Percentiles rank a stretch among this genome's conserved stretches.
phyloP scores from a whole-genome alignment of 53 echinoderm and acorn worm species.

The Apostichopus leukothele region DNA sequence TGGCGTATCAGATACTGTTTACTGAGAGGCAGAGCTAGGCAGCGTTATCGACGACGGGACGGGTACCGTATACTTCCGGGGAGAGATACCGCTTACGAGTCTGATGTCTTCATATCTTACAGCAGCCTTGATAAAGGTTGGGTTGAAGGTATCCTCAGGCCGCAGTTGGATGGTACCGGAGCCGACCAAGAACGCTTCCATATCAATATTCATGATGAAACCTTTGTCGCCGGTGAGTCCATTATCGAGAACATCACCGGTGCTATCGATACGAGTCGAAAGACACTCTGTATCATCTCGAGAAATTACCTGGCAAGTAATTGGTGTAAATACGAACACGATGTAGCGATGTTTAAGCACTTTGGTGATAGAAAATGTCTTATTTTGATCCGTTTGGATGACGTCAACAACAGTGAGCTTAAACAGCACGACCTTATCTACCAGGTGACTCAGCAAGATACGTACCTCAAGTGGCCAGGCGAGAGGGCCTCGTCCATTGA shows the following conservation, averaged over 20 bases:
- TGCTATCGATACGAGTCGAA: conserved; percentile 68
- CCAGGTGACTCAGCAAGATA: conserved; percentile 69
- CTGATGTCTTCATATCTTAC: conserved; percentile 84
- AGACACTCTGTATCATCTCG: conserved; percentile 81
- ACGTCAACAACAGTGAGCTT: conserved; percentile 67
- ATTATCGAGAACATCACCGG: conserved; percentile 79
- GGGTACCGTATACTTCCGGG: conserved; percentile 51
- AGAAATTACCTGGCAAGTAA: conserved; percentile 70
- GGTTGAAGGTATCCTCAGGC: conserved; percentile 56
- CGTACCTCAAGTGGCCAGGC: conserved; percentile 81
- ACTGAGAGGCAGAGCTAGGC: conserved; percentile 24
- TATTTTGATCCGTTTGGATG: conserved; percentile 74
- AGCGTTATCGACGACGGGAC: not conserved
- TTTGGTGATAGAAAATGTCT: conserved; percentile 68
- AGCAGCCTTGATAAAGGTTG: conserved; percentile 72
- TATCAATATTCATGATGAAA: conserved; percentile 68
- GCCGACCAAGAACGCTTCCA: conserved; percentile 49
- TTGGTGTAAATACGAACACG: conserved; percentile 83
- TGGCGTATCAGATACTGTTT: conserved; percentile 36
- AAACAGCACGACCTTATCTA: conserved; percentile 76
- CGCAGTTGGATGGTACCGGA: conserved; percentile 47
- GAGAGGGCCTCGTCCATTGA: conserved; percentile 24
- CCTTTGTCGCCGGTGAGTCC: conserved; percentile 65
- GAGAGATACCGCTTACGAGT: conserved; percentile 49
- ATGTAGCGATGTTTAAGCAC: conserved; percentile 77